These are phyloP conservation scores for Sinocyclocheilus anophthalmus DNA, from an alignment of 2,113 vertebrate genomes.

Conservation along the genomic window DNA sequence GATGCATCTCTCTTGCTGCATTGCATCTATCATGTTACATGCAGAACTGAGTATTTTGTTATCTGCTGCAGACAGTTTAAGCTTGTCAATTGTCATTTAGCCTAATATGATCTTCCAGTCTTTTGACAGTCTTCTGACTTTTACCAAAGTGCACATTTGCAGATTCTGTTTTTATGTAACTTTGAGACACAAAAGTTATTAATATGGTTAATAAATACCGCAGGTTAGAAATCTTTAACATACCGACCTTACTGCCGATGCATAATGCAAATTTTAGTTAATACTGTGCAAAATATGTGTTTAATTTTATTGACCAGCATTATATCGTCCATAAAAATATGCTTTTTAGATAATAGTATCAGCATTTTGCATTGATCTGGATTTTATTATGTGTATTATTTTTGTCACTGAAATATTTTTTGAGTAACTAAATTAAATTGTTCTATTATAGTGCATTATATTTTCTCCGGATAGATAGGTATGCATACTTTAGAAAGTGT, in stretches of 20 bases:
- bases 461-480: too few species aligned
- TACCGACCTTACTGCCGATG: too few species aligned
- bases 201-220: not conserved
- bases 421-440: too few species aligned
- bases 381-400: too few species aligned
- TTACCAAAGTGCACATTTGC: not conserved
- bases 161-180: not conserved
- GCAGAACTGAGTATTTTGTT: not conserved
- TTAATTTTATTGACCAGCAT: not conserved
- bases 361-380: too few species aligned
- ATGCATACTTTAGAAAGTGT: too few species aligned
- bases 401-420: too few species aligned
- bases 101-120: not conserved
- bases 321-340: not conserved
- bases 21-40: not conserved
- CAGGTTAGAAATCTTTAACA: not conserved
- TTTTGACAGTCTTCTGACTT: not conserved
- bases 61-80: not conserved
- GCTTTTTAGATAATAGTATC: not conserved
- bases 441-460: too few species aligned
- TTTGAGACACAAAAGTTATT: not conserved
- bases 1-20: not conserved
- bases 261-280: not conserved
- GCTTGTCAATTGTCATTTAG: not conserved
- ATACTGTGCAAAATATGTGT: not conserved